Conservation (phyloP, 2,797 vertebrate genomes). For the Chelmon rostratus region DNA sequence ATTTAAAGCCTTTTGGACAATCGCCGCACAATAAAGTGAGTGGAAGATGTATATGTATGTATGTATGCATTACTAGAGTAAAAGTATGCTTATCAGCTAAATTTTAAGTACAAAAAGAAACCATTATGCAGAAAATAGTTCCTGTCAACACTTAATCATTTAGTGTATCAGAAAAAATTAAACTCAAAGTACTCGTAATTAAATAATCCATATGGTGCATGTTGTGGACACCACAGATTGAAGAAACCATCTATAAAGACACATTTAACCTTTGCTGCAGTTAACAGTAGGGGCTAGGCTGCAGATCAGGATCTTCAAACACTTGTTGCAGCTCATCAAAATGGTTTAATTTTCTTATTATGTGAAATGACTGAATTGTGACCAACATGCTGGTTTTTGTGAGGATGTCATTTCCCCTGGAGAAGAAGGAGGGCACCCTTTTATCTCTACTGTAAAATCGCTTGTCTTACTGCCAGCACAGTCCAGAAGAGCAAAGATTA, state of each 20-base stretch:
- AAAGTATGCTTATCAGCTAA: too few species aligned
- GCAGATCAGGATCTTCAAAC: neutral
- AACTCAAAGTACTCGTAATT: neutral
- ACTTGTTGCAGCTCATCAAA: too few species aligned
- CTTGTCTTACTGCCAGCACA: neutral
- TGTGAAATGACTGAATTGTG: neutral
- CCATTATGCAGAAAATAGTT: neutral
- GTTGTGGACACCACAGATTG: neutral
- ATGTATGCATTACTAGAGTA: too few species aligned
- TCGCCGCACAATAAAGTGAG: too few species aligned
- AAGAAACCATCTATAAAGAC: neutral
- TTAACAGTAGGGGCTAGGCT: neutral
- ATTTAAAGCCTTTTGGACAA: constrained; percentile 1
- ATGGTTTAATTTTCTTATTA: neutral
- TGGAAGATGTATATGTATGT: too few species aligned
- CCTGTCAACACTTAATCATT: neutral
- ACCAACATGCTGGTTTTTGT: neutral
- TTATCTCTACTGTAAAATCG: too few species aligned
- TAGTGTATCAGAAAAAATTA: neutral
- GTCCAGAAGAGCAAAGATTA: neutral
- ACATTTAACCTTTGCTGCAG: neutral
- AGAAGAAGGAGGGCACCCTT: neutral
- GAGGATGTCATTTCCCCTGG: neutral
- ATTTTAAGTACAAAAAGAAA: neutral
- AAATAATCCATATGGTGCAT: neutral